A percentile compares a stretch with the other conserved stretches of the same genome.
Conservation (phyloP, 2,888 invertebrate genomes). For the Agrochola lychnidis region DNA sequence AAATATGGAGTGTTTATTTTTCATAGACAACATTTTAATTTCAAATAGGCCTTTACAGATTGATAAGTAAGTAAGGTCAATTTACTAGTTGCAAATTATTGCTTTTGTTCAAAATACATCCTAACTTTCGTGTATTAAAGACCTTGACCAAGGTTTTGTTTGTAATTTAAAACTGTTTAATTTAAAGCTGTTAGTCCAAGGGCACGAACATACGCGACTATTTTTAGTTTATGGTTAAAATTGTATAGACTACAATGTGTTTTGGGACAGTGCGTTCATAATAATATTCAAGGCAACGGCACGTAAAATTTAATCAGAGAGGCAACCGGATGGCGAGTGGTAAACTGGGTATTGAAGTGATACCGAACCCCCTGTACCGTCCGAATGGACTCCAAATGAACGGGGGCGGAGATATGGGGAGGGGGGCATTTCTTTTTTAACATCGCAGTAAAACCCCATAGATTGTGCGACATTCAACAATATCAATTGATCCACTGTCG, state of each 20-base stretch:
- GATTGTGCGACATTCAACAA: background rate
- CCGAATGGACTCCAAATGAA: no score
- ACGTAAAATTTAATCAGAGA: no score
- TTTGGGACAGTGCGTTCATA: background rate
- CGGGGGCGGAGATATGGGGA: no score
- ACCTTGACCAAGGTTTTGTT: slow-evolving; percentile 6
- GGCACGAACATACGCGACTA: slow-evolving; percentile 9
- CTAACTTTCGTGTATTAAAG: background rate
- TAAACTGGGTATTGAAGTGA: no score
- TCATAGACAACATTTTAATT: background rate
- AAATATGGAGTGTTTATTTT: background rate
- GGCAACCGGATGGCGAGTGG: no score
- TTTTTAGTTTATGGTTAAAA: slow-evolving; percentile 37
- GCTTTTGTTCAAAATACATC: background rate
- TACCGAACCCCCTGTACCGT: no score
- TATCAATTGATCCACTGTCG: slow-evolving; percentile 21
- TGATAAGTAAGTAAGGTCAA: no score
- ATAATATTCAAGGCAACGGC: no score
- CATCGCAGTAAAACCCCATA: background rate
- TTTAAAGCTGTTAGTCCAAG: slow-evolving; percentile 4
- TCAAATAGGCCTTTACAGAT: background rate
- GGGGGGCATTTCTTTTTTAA: background rate
- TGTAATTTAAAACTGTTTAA: slow-evolving; percentile 21
- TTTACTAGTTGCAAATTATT: no score
- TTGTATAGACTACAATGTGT: slow-evolving; percentile 40